Evolutionary conservation across 2,797 vertebrate species (phyloP), one percentile per base, ranked within the genome.

Genomic region (Ammospiza maritima): DNA sequence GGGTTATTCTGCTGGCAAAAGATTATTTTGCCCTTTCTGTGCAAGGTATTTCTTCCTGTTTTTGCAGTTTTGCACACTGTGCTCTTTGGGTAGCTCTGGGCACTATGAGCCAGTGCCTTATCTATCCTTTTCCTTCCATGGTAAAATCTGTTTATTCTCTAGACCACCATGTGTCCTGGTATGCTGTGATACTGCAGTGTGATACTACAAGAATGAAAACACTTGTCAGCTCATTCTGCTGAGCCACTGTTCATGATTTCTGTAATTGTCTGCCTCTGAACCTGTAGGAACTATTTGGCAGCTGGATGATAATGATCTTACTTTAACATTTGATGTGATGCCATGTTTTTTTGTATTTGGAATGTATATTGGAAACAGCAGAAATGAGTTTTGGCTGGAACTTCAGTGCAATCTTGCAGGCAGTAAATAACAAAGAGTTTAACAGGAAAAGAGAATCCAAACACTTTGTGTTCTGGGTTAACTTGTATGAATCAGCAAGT

Each of bases 341-440:
- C 94, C 95, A 89, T 94, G 45, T 81, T 95, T 95, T 95, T 96
- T 70, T 86, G 74, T 74, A 40, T 87, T 91, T 94, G 96, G 96
- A 97, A 95, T 92, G 80, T 89, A 67, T 85, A 48, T 40, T 96
- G 90, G 89, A 96, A 96, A 94, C 53, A 62, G 86, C 51, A 95
- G 79, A 96, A 96, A 89, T 83, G 45, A 83, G 40, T 88, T 87
- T 97, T 96, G 95, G 95, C 91, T 87, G 77, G 57, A 94, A 80
- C 85, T 94, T 96, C 90, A 93, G 86, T 89, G 77, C 80, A 70
- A 22, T 95, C 96, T 92, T 61, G 70, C 54, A 94, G 83, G 90
- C 95, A 96, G 79, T 96, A 96, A 96, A 96, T 94, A 96, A 92
- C 56, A 71, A 96, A 83, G 80, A 92, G 61, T 96, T 96, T 91